Evolutionary conservation across 2,888 invertebrate species (phyloP).

Genomic region (Candidula unifasciata): DNA sequence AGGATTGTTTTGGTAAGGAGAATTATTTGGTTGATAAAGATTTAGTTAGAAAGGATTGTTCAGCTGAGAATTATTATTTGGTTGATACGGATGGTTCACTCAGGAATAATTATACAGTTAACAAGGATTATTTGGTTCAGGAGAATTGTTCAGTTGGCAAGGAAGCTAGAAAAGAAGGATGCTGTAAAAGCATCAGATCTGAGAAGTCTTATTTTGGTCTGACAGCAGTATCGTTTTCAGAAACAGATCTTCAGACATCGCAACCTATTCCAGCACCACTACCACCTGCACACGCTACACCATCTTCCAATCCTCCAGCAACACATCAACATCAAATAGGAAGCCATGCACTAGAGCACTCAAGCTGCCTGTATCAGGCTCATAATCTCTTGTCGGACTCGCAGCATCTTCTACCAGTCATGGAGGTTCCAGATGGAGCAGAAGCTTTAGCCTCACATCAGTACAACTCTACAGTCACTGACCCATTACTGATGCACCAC

Average conservation of each 20-base stretch:
- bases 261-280: not conserved
- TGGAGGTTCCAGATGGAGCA: not conserved
- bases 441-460: not conserved
- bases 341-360: not conserved
- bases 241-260: not conserved
- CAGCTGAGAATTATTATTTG: not conserved
- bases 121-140: slow-evolving; percentile 9
- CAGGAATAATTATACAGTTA: not conserved
- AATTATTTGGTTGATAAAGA: too few relatives aligned
- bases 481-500: slow-evolving; percentile 24
- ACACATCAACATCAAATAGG: not conserved
- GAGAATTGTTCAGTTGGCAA: too few relatives aligned
- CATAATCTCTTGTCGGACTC: not conserved
- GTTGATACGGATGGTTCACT: too few relatives aligned
- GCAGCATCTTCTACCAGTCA: not conserved
- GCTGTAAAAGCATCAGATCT: not conserved
- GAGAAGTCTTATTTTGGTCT: not conserved
- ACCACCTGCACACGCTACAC: not conserved
- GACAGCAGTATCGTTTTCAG: not conserved
- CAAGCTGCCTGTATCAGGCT: slow-evolving; percentile 36
- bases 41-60: too few relatives aligned
- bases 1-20: too few relatives aligned
- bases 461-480: slow-evolving; percentile 4
- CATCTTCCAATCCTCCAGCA: not conserved
- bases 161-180: not conserved